Percentiles rank a stretch among this genome's conserved stretches.
These are phyloP conservation scores for Acronicta leporina DNA, from an alignment of 2,888 invertebrate genomes.

Conservation along the genomic window DNA sequence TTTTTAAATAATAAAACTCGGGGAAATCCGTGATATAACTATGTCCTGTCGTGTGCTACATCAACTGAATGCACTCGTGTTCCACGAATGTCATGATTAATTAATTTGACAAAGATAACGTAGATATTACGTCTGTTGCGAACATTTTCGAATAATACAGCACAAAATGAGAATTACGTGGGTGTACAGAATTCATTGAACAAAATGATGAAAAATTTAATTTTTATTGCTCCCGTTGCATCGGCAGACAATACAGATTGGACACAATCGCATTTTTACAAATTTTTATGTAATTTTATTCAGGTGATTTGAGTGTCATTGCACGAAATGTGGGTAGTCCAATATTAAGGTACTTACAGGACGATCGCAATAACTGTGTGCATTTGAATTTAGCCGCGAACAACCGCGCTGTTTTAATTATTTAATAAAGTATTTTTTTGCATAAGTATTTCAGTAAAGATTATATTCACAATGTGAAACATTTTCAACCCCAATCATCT, in stretches of 20 bases:
- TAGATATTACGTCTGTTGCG: conserved; percentile 3
- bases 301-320: neutral
- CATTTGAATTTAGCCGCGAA: too few relatives aligned
- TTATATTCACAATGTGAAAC: too few relatives aligned
- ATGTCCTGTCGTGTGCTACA: neutral
- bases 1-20: too few relatives aligned
- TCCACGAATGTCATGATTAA: neutral
- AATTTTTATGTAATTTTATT: conserved; percentile 2
- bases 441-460: too few relatives aligned
- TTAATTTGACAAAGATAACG: neutral
- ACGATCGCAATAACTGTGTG: too few relatives aligned
- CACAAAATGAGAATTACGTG: conserved; percentile 24
- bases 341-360: too few relatives aligned
- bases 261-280: conserved; percentile 20
- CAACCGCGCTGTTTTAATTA: too few relatives aligned
- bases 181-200: conserved; percentile 26
- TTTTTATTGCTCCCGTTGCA: conserved; percentile 39
- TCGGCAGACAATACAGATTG: conserved; percentile 13
- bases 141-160: conserved; percentile 15
- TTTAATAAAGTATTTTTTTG: too few relatives aligned
- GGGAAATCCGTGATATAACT: neutral
- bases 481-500: too few relatives aligned
- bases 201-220: conserved; percentile 47
- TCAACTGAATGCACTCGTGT: conserved; percentile 1
- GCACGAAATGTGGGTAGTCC: neutral